phyloP scores from a whole-genome alignment of 2,113 vertebrate genomes.

The Calyptommatus sinebrachiatus region DNA sequence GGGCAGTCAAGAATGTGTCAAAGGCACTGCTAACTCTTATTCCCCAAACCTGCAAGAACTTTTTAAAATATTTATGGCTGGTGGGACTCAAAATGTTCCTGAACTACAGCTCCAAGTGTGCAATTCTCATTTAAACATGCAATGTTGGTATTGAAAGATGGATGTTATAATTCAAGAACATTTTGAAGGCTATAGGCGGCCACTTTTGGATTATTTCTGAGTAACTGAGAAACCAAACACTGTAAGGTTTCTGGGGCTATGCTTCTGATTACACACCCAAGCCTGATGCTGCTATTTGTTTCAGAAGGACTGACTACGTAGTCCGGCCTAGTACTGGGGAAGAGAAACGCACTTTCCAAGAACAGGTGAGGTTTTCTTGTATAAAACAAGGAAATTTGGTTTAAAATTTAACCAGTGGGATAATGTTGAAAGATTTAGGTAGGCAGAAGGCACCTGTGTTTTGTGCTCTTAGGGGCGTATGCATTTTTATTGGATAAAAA shows the following conservation, averaged over 20 bases:
- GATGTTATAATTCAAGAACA: too few relatives aligned
- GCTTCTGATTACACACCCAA: background rate
- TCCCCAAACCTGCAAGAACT: too few relatives aligned
- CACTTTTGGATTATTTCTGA: background rate
- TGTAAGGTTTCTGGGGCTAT: background rate
- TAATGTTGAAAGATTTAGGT: background rate
- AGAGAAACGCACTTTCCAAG: constrained; percentile 94
- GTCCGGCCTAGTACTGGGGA: constrained; percentile 96
- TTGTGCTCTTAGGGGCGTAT: background rate
- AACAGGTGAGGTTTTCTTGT: constrained; percentile 81
- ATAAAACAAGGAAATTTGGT: background rate
- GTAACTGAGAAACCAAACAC: background rate
- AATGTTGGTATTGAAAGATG: too few relatives aligned
- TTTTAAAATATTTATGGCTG: too few relatives aligned
- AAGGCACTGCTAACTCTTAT: too few relatives aligned
- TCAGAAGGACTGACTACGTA: constrained; percentile 95
- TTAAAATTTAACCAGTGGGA: background rate
- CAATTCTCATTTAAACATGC: too few relatives aligned
- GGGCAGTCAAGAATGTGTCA: too few relatives aligned
- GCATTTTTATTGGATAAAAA: background rate
- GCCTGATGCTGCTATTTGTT: constrained; percentile 52
- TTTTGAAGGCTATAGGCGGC: too few relatives aligned
- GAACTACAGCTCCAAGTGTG: too few relatives aligned
- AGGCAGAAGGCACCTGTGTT: background rate
- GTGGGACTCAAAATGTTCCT: too few relatives aligned